Base-by-base conservation (phyloP, 2,797 vertebrate genomes). In the Coreius guichenoti region DNA sequence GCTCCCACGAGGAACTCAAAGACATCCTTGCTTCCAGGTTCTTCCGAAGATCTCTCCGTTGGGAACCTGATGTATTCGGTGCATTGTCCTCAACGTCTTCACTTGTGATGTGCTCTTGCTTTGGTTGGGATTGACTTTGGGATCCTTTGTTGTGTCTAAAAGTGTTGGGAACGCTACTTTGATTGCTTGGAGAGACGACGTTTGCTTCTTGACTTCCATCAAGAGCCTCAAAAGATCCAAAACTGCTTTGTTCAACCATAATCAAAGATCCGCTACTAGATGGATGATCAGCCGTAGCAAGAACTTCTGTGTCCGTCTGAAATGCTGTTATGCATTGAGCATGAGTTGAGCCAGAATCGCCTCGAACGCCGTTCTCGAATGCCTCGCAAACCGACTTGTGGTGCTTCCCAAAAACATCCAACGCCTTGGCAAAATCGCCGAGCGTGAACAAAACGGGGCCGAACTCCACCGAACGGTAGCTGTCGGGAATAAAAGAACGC, bases 401-500 rank as follows among this genome's bases (percentile, higher is more conserved):
- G 88, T 97, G 96, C 90, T 96, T 97, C 33, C 94, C 94, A 83
- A 97, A 93, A 90, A 86, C 87, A 72, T 89, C 90, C 80, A 98
- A 94, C 75, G 96, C 82, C 56, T 91, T 90, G 1, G 94, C 86
- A 83, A 99, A 99, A 89, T 69, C 90, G 1, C 89, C 75, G 23
- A 90, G 86, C 23, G 92, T 91, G 16, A 87, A 94, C 84, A 91
- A 77, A 17, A 95, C 69, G 0, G 89, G 79, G 3, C 90, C 89
- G 81, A 93, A 92, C 39, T 92, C 81, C 0, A 83, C 51, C 2
- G 88, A 80, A 88, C 92, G 94, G 75, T 96, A 98, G 83, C 91
- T 93, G 83, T 97, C 96, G 0, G 98, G 98, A 81, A 99, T 93
- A 0, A 96, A 98, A 7, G 97, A 97, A 17, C 88, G 90, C 29